Conservation (phyloP, 2,113 vertebrate genomes). For the Phaethon lepturus region DNA sequence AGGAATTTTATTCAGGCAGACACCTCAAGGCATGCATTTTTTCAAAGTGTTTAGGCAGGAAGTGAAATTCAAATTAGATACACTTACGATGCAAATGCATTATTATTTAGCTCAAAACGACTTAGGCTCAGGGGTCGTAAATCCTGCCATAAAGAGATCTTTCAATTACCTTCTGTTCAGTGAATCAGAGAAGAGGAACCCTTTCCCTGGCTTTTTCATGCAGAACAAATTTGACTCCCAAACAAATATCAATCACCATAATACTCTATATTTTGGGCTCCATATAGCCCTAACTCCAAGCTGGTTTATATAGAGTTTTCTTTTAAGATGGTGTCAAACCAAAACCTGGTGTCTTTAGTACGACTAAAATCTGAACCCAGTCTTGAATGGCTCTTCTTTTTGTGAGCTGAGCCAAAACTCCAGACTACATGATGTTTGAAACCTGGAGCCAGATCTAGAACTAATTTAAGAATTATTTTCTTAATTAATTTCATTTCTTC, state of each 20-base stretch:
- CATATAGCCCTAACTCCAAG: slow-evolving; percentile 16
- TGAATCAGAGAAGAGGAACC: slow-evolving; percentile 58
- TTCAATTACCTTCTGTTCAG: slow-evolving; percentile 64
- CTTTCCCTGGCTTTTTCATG: slow-evolving; percentile 65
- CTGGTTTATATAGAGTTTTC: background rate
- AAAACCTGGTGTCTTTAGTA: background rate
- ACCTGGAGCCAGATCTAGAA: background rate
- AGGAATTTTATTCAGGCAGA: slow-evolving; percentile 66
- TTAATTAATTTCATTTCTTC: background rate
- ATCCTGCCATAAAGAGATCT: slow-evolving; percentile 64
- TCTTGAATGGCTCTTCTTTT: background rate
- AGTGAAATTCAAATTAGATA: slow-evolving; percentile 74
- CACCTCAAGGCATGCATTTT: slow-evolving; percentile 65
- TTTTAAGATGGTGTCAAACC: slow-evolving; percentile 19
- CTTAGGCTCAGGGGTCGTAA: slow-evolving; percentile 47
- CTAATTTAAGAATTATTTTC: background rate
- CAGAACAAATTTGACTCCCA: slow-evolving; percentile 72
- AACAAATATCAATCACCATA: slow-evolving; percentile 73
- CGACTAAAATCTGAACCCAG: slow-evolving; percentile 18
- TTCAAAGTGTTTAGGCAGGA: slow-evolving; percentile 70
- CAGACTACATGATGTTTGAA: background rate
- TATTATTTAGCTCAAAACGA: slow-evolving; percentile 67
- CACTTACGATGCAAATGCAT: slow-evolving; percentile 64
- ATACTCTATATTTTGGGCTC: slow-evolving; percentile 57
- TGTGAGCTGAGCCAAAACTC: background rate